phyloP scores from a whole-genome alignment of 2,113 vertebrate genomes.

The Chaetodon trifascialis region DNA sequence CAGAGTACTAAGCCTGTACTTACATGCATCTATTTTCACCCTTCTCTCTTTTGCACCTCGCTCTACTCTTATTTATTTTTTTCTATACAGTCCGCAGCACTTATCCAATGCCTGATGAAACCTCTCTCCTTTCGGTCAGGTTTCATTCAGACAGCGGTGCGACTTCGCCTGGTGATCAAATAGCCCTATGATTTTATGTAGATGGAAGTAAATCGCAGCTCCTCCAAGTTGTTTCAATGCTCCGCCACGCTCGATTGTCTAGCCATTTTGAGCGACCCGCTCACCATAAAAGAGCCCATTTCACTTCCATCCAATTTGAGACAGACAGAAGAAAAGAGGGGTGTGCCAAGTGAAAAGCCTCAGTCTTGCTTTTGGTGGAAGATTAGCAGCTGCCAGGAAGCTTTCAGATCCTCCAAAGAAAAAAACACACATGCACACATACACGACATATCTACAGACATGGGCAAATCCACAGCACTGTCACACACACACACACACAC shows the following conservation, averaged over 20 bases:
- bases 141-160: slow-evolving; percentile 46
- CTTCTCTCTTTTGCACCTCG: not conserved
- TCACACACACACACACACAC: not conserved
- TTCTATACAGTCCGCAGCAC: slow-evolving; percentile 49
- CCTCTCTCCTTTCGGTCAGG: slow-evolving; percentile 48
- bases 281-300: slow-evolving; percentile 64
- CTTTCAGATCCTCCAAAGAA: slow-evolving; percentile 52
- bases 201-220: slow-evolving; percentile 71
- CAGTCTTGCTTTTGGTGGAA: slow-evolving; percentile 62
- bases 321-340: slow-evolving; percentile 63
- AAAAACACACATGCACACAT: slow-evolving; percentile 22
- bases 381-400: slow-evolving; percentile 69
- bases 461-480: slow-evolving; percentile 24
- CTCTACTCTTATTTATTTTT: slow-evolving; percentile 27
- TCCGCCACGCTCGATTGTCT: slow-evolving; percentile 68
- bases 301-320: slow-evolving; percentile 66
- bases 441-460: slow-evolving; percentile 28
- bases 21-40: slow-evolving; percentile 53
- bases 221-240: slow-evolving; percentile 69
- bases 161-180: slow-evolving; percentile 65
- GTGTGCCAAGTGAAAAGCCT: slow-evolving; percentile 60
- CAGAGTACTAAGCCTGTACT: slow-evolving; percentile 33
- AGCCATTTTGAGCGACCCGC: slow-evolving; percentile 49
- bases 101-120: slow-evolving; percentile 58
- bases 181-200: slow-evolving; percentile 70